Conservation (phyloP, 1,140 invertebrate genomes). For the Lucilia sericata region DNA sequence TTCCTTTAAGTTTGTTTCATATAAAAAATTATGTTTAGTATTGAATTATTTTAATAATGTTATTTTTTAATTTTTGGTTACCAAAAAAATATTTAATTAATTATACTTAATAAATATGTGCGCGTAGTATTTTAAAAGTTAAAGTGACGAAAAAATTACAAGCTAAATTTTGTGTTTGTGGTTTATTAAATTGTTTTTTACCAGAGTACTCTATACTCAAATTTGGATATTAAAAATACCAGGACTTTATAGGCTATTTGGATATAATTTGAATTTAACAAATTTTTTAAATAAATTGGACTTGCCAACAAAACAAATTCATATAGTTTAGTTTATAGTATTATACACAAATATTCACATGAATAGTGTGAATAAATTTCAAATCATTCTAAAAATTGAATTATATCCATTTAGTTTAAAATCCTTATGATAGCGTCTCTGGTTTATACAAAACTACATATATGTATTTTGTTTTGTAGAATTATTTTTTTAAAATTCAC, state of each 20-base stretch:
- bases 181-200: conserved; percentile 30
- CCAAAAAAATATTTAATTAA: conserved; percentile 33
- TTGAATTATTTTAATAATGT: conserved; percentile 6
- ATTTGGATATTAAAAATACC: too few relatives aligned
- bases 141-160: conserved; percentile 39
- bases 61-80: conserved; percentile 33
- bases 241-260: too few relatives aligned
- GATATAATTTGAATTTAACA: too few relatives aligned
- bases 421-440: too few relatives aligned
- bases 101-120: conserved; percentile 40
- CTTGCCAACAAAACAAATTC: too few relatives aligned
- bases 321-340: too few relatives aligned
- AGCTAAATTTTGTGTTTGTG: conserved; percentile 37
- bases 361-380: too few relatives aligned
- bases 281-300: too few relatives aligned
- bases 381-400: too few relatives aligned
- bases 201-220: too few relatives aligned
- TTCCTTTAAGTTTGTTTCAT: conserved; percentile 11
- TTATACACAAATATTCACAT: too few relatives aligned
- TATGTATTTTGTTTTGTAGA: conserved; percentile 7
- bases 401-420: too few relatives aligned
- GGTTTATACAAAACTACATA: neutral
- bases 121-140: conserved; percentile 41
- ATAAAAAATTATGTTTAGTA: conserved; percentile 34
- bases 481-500: neutral